These are phyloP conservation scores for Epirrhoe alternata DNA, from an alignment of 2,888 invertebrate genomes.

Conservation along the genomic window DNA sequence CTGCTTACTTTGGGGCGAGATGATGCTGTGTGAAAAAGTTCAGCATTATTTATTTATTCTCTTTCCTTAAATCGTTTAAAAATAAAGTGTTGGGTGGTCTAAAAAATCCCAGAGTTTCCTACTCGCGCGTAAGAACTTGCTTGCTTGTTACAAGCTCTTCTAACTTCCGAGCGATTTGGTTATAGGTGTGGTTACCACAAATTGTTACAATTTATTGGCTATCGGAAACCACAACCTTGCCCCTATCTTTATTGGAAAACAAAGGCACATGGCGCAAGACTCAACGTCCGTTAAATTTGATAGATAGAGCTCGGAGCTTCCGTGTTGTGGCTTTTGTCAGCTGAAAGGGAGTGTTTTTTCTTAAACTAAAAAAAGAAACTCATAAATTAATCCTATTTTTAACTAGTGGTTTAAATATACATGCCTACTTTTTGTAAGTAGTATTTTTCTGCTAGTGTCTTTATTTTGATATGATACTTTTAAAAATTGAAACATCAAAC, in stretches of 20 bases:
- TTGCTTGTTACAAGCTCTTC: not conserved
- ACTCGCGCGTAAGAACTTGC: not conserved
- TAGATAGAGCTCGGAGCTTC: constrained; percentile 8
- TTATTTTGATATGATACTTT: too few species aligned
- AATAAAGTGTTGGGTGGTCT: too few species aligned
- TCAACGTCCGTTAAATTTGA: constrained; percentile 17
- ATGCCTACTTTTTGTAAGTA: too few species aligned
- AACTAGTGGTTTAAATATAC: too few species aligned
- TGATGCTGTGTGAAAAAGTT: too few species aligned
- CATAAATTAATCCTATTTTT: too few species aligned
- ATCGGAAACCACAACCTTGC: constrained; percentile 16
- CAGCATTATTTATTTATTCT: too few species aligned
- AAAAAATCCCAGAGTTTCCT: not conserved
- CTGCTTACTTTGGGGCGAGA: too few species aligned
- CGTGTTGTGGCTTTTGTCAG: constrained; percentile 5
- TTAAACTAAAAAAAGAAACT: too few species aligned
- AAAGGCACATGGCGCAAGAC: constrained; percentile 19
- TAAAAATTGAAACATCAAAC: too few species aligned
- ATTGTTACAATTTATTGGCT: constrained; percentile 21
- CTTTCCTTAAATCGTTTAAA: too few species aligned
- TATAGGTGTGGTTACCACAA: constrained; percentile 15
- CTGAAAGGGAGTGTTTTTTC: not conserved
- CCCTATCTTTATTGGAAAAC: constrained; percentile 13
- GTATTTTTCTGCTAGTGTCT: too few species aligned
- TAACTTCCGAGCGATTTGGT: constrained; percentile 9